Evolutionary conservation across 2,797 vertebrate species (phyloP), one percentile per base, ranked within the genome.

Genomic region (Taenioides sp.): DNA sequence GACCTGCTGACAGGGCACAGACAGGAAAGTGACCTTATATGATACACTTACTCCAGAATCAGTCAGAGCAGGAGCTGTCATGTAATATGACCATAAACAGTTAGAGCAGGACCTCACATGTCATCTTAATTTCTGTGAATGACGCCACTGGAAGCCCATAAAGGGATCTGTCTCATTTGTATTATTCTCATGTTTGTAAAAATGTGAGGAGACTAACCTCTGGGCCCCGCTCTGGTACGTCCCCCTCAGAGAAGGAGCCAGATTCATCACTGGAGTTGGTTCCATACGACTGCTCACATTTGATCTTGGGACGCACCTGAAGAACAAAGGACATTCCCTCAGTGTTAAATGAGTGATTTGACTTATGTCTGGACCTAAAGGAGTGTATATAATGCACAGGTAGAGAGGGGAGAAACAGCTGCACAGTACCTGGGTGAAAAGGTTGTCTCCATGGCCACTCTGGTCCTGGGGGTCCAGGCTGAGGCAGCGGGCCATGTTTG

Each of bases 241-340:
- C 98, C 90, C 96, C 98, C 95, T 99, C 98, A 64, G 98, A 99
- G 92, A 99, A 98, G 65, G 98, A 99, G 86, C 96, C 98, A 9
- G 98, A 99, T 88, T 99, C 98, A 49, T 99, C 98, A 70, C 98
- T 99, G 85, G 98, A 99, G 94, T 99, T 99, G 95, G 95, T 98
- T 94, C 96, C 97, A 34, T 99, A 99, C 64, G 97, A 97, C 94
- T 97, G 97, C 95, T 99, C 98, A 87, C 96, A 98, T 94, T 99
- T 99, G 92, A 99, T 98, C 89, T 98, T 97, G 92, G 97, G 96
- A 77, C 96, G 95, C 85, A 93, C 95, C 64, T 65, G 43, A 40
- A 43, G 11, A 40, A 43, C 16, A 58, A 25, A 54, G 7, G 20
- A n/a, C 2, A 47, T 16, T 16, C 14, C 43, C 4, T 47, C 11